Base-by-base conservation (phyloP, 1,140 invertebrate genomes). In the Euura saliciscinereae region DNA sequence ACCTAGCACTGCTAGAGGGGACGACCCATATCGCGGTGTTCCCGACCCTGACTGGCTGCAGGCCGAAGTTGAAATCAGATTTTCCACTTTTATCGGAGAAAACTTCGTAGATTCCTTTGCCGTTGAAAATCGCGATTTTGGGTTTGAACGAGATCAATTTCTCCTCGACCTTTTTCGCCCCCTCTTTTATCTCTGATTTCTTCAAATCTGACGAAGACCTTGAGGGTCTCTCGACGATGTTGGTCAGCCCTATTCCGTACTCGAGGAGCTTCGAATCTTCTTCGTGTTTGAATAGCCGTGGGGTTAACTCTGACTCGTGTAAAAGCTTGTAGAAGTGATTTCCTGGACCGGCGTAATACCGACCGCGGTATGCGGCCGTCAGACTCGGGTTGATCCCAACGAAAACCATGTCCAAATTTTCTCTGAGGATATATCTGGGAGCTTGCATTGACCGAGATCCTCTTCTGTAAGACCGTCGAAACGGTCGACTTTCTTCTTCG, bases 241-340 rank as follows among this genome's bases (percentile, higher is more conserved):
- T 88, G 2, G 86, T 88, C 6, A 88, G 71, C 0, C 86, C 86
- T 45, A 88, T 87, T 71, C 81, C 76, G 65, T 84, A 80, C 8
- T 80, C 67, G 2, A 77, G 73, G 5, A 88, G 76, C 65, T 83
- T 83, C 4, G 81, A 73, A 72, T 87, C 86, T 66, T 85, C 79
- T 45, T 87, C 85, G 45, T 80, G 85, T 45, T 68, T 83, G 3
- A 87, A 42, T 43, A 73, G 75, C 70, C 51, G 65, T 6, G 86
- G 80, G 4, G 83, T 73, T 28, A 88, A 73, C 7, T 75, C 79
- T 4, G 86, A 86, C 5, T 79, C 79, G 43, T 84, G 80, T 0
- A 88, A 69, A 10, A 88, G 77, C 78, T 87, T 88, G 51, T 87
- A 87, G 74, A 88, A 88, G 73, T 88, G 86, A 80, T 88, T 88